Evolutionary conservation across 2,113 vertebrate genomes (phyloP).

Genomic region (Galeopterus variegatus): DNA sequence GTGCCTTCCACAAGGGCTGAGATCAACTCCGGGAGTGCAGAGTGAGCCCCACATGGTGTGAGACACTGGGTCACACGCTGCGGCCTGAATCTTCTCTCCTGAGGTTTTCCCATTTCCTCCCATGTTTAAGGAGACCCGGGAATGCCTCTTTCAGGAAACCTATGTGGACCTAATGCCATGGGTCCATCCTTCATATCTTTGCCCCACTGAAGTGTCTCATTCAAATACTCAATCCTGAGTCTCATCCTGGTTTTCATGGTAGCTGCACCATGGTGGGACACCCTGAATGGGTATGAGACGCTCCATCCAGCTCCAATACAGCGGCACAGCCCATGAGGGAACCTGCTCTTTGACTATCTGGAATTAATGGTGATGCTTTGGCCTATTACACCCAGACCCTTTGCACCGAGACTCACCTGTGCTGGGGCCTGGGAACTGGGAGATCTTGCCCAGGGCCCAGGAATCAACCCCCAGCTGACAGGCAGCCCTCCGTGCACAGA

Average conservation of each 20-base stretch:
- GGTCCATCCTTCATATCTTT: background rate
- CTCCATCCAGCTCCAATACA: accelerated
- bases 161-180: too few species aligned
- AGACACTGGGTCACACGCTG: too few species aligned
- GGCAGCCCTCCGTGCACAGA: background rate
- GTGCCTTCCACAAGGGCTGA: accelerated
- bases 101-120: background rate
- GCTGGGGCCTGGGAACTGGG: background rate
- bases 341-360: background rate
- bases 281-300: too few species aligned
- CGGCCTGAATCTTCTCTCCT: background rate
- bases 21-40: too few species aligned
- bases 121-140: background rate
- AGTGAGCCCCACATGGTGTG: background rate
- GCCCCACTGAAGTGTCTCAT: too few species aligned
- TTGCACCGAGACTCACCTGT: background rate
- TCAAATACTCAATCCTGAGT: background rate
- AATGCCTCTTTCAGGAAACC: background rate
- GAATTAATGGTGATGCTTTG: background rate
- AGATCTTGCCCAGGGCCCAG: background rate
- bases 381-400: too few species aligned
- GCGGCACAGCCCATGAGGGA: accelerated
- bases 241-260: too few species aligned
- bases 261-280: background rate
- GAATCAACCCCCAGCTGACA: background rate